A percentile compares a stretch with the other conserved stretches of the same genome.
These are phyloP conservation scores for Drosophila eohydei DNA, from an alignment of 2,888 invertebrate species.

Conservation along the genomic window DNA sequence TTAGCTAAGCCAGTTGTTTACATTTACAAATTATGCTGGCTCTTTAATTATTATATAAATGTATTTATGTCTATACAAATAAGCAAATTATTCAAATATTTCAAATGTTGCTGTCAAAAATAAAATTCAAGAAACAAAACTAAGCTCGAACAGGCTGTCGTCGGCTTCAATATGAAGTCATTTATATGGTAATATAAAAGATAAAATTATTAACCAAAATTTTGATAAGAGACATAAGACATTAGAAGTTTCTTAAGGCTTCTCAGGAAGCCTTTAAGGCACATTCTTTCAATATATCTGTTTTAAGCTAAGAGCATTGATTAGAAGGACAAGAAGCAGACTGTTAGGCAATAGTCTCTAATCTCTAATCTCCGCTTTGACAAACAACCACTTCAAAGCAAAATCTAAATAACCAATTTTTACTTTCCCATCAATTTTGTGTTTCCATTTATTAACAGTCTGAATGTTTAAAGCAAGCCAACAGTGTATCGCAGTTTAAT, in stretches of 20 bases:
- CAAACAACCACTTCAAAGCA: neutral
- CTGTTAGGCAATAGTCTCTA: too few relatives aligned
- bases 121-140: conserved; percentile 7
- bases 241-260: too few relatives aligned
- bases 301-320: too few relatives aligned
- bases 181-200: neutral
- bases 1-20: conserved; percentile 54
- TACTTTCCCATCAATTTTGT: neutral
- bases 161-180: neutral
- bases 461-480: conserved; percentile 10
- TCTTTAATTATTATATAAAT: conserved; percentile 35
- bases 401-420: neutral
- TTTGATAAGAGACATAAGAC: too few relatives aligned
- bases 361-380: too few relatives aligned
- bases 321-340: too few relatives aligned
- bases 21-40: conserved; percentile 37
- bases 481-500: conserved; percentile 13
- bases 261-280: too few relatives aligned
- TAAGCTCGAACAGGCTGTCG: neutral
- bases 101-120: conserved; percentile 55
- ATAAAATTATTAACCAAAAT: too few relatives aligned
- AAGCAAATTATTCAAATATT: conserved; percentile 47
- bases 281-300: too few relatives aligned
- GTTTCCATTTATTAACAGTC: conserved; percentile 8
- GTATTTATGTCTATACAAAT: conserved; percentile 56